phyloP scores from a whole-genome alignment of 2,888 invertebrate genomes.

The Nomada hirtipes region DNA sequence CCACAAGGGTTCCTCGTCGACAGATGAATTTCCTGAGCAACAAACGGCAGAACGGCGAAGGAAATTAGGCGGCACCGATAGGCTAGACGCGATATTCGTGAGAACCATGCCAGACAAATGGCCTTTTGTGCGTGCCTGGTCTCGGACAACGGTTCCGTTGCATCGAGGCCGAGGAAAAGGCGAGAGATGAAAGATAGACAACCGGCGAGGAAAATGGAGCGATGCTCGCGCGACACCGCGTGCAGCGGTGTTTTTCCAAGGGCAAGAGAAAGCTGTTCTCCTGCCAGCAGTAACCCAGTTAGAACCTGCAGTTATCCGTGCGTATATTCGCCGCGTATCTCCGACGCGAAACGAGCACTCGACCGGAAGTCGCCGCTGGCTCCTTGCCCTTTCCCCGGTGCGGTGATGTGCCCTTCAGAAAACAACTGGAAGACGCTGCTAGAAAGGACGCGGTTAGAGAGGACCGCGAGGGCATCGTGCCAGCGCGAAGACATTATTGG shows the following conservation, averaged over 20 bases:
- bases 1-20: not conserved
- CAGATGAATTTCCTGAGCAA: slow-evolving; percentile 32
- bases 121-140: slow-evolving; percentile 30
- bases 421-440: slow-evolving; percentile 26
- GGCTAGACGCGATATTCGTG: slow-evolving; percentile 19
- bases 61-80: slow-evolving; percentile 31
- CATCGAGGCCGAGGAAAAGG: slow-evolving; percentile 51
- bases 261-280: slow-evolving; percentile 71
- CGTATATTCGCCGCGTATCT: slow-evolving; percentile 56
- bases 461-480: slow-evolving; percentile 47
- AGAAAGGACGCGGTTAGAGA: slow-evolving; percentile 15
- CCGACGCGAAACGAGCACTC: slow-evolving; percentile 48
- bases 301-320: slow-evolving; percentile 56
- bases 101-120: slow-evolving; percentile 38
- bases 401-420: not conserved
- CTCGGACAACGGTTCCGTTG: slow-evolving; percentile 58
- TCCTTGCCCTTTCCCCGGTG: not conserved
- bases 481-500: slow-evolving; percentile 53
- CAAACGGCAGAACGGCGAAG: slow-evolving; percentile 33
- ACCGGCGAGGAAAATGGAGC: slow-evolving; percentile 30
- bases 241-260: slow-evolving; percentile 64
- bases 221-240: slow-evolving; percentile 27
- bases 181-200: slow-evolving; percentile 14
- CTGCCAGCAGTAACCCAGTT: slow-evolving; percentile 72
- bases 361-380: slow-evolving; percentile 57